These are phyloP conservation scores for pig (Sus scrofa) DNA, from an alignment of 2,113 vertebrate species.

Conservation along the genomic window T2T-Sscrofa CM000825.6:23277001-23277500, in stretches of 20 bases:
- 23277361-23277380: neutral
- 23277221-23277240: too few relatives aligned
- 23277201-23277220: neutral
- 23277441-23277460: too few relatives aligned
- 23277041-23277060: neutral
- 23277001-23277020: neutral
- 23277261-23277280: neutral
- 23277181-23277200: fast-evolving
- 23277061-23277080: neutral
- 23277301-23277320: fast-evolving
- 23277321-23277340: fast-evolving
- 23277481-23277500: too few relatives aligned
- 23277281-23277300: neutral
- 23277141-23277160: neutral
- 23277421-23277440: neutral
- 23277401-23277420: neutral
- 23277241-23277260: neutral
- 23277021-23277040: neutral
- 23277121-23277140: fast-evolving
- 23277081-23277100: too few relatives aligned
- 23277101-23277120: neutral
- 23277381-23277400: neutral
- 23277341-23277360: neutral
- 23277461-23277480: too few relatives aligned
- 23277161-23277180: neutral